Percentiles rank a stretch among this genome's conserved stretches.
Conservation (phyloP, 2,888 invertebrate species). For the Ochropleura plecta region DNA sequence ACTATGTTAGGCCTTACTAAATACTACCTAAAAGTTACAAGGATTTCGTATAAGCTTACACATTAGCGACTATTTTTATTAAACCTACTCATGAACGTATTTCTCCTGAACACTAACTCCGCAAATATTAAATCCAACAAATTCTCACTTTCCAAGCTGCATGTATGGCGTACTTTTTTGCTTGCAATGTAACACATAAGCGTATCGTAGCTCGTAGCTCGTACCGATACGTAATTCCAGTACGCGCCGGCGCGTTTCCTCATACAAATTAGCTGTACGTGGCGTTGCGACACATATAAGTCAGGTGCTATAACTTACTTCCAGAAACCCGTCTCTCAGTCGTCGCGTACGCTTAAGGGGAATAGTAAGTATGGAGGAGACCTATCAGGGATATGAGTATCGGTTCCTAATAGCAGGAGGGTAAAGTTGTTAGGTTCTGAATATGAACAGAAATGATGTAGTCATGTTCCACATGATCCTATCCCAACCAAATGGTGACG, state of each 20-base stretch:
- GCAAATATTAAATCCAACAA: slow-evolving; percentile 19
- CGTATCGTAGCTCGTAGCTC: slow-evolving; percentile 35
- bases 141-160: slow-evolving; percentile 6
- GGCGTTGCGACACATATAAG: slow-evolving; percentile 33
- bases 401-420: not conserved
- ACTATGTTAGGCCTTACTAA: not conserved
- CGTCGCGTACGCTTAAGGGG: slow-evolving; percentile 23
- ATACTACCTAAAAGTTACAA: not conserved
- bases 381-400: slow-evolving; percentile 1
- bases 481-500: no score
- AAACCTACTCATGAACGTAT: not conserved
- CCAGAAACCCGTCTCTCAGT: slow-evolving; percentile 29
- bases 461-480: no score
- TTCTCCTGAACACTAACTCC: not conserved
- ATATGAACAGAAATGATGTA: no score
- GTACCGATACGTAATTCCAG: slow-evolving; percentile 48
- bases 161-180: slow-evolving; percentile 38
- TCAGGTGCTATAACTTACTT: slow-evolving; percentile 42
- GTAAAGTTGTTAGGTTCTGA: no score
- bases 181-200: slow-evolving; percentile 8
- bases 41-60: not conserved
- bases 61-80: not conserved
- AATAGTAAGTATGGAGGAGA: slow-evolving; percentile 37
- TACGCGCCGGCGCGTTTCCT: slow-evolving; percentile 21
- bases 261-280: slow-evolving; percentile 55